phyloP scores from a whole-genome alignment of 2,888 invertebrate genomes.

The Eilema griseolum region DNA sequence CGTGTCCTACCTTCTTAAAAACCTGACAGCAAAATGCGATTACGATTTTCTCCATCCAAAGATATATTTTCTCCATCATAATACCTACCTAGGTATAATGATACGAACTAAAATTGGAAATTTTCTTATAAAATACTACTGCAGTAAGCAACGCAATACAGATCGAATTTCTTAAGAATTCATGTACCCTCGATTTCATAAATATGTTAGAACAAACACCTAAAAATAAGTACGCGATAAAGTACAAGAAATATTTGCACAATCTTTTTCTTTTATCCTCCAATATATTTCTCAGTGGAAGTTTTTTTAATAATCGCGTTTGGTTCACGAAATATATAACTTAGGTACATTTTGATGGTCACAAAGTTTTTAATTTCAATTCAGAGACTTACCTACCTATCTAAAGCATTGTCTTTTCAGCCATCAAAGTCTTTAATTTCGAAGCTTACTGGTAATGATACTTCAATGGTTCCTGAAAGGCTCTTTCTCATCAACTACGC shows the following conservation, averaged over 20 bases:
- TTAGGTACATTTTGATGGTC: not conserved
- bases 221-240: not conserved
- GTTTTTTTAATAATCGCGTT: not conserved
- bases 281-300: too few species aligned
- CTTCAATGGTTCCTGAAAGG: conserved; percentile 7
- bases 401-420: not conserved
- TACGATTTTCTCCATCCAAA: too few species aligned
- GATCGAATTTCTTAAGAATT: not conserved
- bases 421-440: conserved; percentile 12
- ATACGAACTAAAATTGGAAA: too few species aligned
- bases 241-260: not conserved
- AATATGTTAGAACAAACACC: not conserved
- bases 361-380: not conserved
- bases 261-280: not conserved
- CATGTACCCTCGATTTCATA: not conserved
- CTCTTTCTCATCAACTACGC: conserved; percentile 6
- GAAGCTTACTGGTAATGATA: conserved; percentile 11
- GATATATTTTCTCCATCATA: too few species aligned
- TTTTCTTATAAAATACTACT: not conserved
- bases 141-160: not conserved
- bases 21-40: too few species aligned
- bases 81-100: too few species aligned
- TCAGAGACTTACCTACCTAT: not conserved
- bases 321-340: not conserved
- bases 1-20: too few species aligned